phyloP scores from a whole-genome alignment of 2,888 invertebrate genomes.

The Drosophila emarginata region DNA sequence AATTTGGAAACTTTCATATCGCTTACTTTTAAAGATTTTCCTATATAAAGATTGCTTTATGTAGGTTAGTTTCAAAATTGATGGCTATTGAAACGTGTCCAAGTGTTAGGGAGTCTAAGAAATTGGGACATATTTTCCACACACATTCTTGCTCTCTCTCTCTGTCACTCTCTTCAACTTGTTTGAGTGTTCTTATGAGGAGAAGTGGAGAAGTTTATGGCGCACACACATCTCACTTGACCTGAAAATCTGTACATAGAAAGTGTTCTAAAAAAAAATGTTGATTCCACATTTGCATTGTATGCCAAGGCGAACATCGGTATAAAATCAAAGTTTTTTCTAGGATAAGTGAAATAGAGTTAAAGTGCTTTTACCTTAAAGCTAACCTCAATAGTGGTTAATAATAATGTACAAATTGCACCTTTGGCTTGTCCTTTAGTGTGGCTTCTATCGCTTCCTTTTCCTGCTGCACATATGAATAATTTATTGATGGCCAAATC shows the following conservation, averaged over 20 bases:
- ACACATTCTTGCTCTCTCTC: too few relatives aligned
- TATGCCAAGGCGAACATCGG: constrained; percentile 11
- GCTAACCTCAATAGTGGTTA: neutral
- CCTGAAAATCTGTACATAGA: constrained; percentile 24
- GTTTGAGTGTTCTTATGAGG: constrained; percentile 17
- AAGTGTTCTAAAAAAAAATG: neutral
- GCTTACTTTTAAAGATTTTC: constrained; percentile 22
- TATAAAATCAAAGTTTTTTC: neutral
- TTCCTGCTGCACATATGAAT: neutral
- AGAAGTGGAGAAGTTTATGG: constrained; percentile 33
- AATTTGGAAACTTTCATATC: neutral
- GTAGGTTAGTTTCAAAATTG: neutral
- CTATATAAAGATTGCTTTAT: constrained; percentile 7
- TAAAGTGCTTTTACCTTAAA: neutral
- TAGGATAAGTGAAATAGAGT: neutral
- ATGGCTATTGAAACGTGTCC: constrained; percentile 19
- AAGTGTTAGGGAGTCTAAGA: constrained; percentile 7
- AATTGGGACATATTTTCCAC: constrained; percentile 26
- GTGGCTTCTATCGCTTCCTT: neutral
- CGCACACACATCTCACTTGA: constrained; percentile 48
- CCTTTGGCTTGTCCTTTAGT: neutral
- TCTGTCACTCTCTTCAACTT: constrained; percentile 9
- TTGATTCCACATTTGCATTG: constrained; percentile 13
- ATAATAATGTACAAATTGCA: neutral
- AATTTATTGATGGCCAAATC: neutral